Conservation (phyloP, 2,797 vertebrate species). For the Ceyx erithaca region DNA sequence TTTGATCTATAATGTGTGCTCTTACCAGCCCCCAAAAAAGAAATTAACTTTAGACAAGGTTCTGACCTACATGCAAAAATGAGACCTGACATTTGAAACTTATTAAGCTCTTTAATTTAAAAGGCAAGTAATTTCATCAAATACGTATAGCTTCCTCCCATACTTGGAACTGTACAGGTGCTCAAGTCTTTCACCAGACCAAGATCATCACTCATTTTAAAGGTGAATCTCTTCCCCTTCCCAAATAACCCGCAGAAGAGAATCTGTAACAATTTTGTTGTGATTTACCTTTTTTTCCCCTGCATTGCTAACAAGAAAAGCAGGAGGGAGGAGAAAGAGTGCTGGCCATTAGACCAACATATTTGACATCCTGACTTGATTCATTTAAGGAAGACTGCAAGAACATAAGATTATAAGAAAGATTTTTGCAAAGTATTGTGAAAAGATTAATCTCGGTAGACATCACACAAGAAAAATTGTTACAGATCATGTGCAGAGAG, state of each 20-base stretch:
- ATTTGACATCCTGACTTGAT: conserved; percentile 23
- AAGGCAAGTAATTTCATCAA: conserved; percentile 28
- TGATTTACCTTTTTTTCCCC: not conserved
- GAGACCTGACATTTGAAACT: conserved; percentile 50
- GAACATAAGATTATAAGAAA: conserved; percentile 6
- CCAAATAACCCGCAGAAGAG: not conserved
- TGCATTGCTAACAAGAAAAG: not conserved
- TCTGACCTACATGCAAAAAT: conserved; percentile 30
- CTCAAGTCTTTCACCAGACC: not conserved
- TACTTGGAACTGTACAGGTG: not conserved
- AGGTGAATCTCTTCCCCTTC: not conserved
- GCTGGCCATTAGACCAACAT: not conserved
- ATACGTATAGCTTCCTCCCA: not conserved
- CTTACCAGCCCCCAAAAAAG: conserved; percentile 10
- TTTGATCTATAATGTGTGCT: conserved; percentile 16
- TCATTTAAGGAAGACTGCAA: conserved; percentile 8
- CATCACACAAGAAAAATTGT: not conserved
- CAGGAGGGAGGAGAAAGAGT: not conserved
- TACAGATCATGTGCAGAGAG: conserved; percentile 16
- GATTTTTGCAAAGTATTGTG: not conserved
- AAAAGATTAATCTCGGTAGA: conserved; percentile 32
- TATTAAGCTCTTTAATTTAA: conserved; percentile 41
- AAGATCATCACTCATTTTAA: not conserved
- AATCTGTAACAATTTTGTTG: not conserved
- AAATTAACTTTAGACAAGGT: conserved; percentile 27